These are phyloP conservation scores for Chaetogeoica ovagalla DNA, from an alignment of 2,888 invertebrate species.

Conservation along the genomic window DNA sequence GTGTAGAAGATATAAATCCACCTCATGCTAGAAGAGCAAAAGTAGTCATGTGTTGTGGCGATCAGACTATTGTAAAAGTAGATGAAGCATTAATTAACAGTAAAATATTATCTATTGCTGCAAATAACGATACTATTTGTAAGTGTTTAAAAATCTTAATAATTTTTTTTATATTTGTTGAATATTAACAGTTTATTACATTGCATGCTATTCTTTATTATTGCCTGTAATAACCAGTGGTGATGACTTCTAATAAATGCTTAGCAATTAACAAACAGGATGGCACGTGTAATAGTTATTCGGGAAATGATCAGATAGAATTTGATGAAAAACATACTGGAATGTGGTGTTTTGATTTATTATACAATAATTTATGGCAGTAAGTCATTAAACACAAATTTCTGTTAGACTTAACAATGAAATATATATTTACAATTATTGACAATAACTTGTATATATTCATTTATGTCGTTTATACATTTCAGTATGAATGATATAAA, in stretches of 20 bases:
- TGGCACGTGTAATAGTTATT: constrained; percentile 84
- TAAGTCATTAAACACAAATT: constrained; percentile 59
- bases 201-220: not conserved
- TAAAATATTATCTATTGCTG: constrained; percentile 84
- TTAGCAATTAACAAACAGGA: constrained; percentile 87
- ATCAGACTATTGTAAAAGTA: constrained; percentile 90
- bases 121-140: constrained; percentile 83
- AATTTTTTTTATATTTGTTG: constrained; percentile 6
- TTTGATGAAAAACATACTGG: constrained; percentile 68
- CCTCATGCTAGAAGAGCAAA: constrained; percentile 85
- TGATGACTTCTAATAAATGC: constrained; percentile 64
- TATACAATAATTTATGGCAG: constrained; percentile 93
- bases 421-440: not conserved
- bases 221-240: constrained; percentile 33
- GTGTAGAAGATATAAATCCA: constrained; percentile 80
- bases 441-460: not conserved
- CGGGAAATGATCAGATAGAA: constrained; percentile 80
- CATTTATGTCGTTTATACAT: constrained; percentile 15
- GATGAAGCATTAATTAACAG: constrained; percentile 92
- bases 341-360: constrained; percentile 81
- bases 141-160: constrained; percentile 58
- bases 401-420: not conserved
- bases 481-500: constrained; percentile 53
- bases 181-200: not conserved
- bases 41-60: constrained; percentile 94